These are phyloP conservation scores for Anodontia alba DNA, from an alignment of 2,888 invertebrate species.

Conservation along the genomic window DNA sequence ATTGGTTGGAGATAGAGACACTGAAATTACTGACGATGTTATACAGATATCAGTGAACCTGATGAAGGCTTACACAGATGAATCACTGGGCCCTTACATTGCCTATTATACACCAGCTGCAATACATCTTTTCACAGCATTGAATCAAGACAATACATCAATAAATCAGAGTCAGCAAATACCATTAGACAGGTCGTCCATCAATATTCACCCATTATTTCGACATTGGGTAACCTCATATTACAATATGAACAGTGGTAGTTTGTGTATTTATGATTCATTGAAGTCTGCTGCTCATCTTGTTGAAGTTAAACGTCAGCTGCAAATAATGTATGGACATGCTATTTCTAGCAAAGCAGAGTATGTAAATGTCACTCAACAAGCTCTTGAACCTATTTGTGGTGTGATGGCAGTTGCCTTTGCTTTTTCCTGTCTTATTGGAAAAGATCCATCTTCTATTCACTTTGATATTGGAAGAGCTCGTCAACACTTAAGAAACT, in stretches of 20 bases:
- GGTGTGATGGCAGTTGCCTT: constrained; percentile 24
- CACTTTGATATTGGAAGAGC: constrained; percentile 16
- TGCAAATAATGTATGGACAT: constrained; percentile 20
- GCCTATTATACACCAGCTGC: constrained; percentile 19
- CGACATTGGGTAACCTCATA: constrained; percentile 31
- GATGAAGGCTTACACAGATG: neutral
- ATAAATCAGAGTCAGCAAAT: neutral
- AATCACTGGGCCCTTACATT: constrained; percentile 8
- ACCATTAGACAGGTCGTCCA: neutral
- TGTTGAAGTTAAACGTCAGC: constrained; percentile 1
- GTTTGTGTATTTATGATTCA: constrained; percentile 21
- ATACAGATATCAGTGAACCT: neutral
- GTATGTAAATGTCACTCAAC: constrained; percentile 27
- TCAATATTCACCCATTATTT: constrained; percentile 19
- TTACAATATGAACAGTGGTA: constrained; percentile 11
- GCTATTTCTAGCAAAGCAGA: neutral
- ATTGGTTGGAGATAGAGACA: neutral
- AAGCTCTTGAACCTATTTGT: constrained; percentile 11
- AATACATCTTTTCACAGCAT: neutral
- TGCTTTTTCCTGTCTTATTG: constrained; percentile 16
- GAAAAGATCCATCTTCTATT: constrained; percentile 8
- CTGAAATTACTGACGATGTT: constrained; percentile 18
- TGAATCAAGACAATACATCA: too few species aligned
- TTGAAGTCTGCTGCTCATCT: constrained; percentile 3
- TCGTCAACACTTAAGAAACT: constrained; percentile 11